These are phyloP conservation scores for Varroa destructor DNA, from an alignment of 1,140 invertebrate species.

Conservation along the genomic window DNA sequence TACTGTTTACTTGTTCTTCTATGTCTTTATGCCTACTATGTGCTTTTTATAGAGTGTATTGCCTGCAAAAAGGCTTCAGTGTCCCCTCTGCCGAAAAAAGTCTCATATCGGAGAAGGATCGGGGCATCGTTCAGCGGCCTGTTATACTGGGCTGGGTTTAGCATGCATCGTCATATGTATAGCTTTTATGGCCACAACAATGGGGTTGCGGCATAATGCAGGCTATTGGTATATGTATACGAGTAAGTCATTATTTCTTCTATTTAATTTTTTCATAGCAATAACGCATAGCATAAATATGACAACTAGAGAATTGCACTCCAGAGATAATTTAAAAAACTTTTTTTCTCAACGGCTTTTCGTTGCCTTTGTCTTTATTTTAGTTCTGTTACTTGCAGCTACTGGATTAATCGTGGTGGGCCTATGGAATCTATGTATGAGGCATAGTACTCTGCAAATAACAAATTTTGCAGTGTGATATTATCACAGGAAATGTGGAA, in stretches of 20 bases:
- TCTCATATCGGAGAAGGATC: conserved; percentile 6
- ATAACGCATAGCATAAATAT: conserved; percentile 3
- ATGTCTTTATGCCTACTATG: too few species aligned
- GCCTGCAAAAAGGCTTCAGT: background rate
- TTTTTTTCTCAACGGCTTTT: background rate
- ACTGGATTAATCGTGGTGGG: background rate
- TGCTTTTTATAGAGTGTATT: too few species aligned
- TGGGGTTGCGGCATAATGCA: conserved; percentile 16
- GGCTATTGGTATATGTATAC: conserved; percentile 25
- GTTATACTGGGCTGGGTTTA: background rate
- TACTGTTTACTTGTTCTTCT: too few species aligned
- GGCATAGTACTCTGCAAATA: conserved; percentile 9
- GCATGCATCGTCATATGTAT: conserved; percentile 11
- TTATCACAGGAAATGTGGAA: too few species aligned
- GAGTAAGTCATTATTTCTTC: background rate
- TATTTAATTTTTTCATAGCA: background rate
- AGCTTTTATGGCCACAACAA: conserved; percentile 13
- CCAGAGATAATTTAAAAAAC: background rate
- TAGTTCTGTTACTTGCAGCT: background rate
- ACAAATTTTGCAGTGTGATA: background rate
- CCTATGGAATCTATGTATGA: background rate
- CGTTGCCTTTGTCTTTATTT: background rate
- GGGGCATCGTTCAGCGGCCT: background rate
- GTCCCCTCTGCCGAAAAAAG: conserved; percentile 5
- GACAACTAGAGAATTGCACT: background rate